Evolutionary conservation across 2,113 vertebrate species (phyloP).

Genomic region (Herpetotheres cachinnans): DNA sequence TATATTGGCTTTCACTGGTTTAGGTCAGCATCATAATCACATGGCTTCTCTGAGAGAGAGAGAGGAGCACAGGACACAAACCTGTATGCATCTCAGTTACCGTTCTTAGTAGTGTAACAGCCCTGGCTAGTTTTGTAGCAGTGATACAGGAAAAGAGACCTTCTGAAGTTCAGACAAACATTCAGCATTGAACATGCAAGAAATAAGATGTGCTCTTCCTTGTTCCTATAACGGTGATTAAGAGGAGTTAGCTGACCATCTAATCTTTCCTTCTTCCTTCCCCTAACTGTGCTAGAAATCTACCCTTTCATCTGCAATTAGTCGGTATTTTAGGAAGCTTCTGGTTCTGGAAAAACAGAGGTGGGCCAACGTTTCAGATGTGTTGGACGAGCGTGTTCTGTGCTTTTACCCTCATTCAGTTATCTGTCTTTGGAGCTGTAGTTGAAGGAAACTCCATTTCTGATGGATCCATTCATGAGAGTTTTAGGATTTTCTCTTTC

Average conservation of each 20-base stretch:
- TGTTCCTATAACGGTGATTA: neutral
- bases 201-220: neutral
- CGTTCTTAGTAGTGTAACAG: neutral
- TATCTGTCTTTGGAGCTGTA: conserved; percentile 77
- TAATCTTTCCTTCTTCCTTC: neutral
- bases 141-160: neutral
- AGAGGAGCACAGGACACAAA: neutral
- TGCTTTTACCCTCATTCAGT: neutral
- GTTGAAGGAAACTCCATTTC: conserved; percentile 80
- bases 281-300: neutral
- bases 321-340: conserved; percentile 9
- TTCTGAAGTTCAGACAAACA: neutral
- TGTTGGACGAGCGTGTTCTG: neutral
- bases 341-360: neutral
- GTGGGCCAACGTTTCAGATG: neutral
- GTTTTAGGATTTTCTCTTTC: conserved; percentile 72
- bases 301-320: neutral
- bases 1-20: neutral
- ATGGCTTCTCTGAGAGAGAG: neutral
- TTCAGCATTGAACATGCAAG: neutral
- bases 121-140: neutral
- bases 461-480: conserved; percentile 64
- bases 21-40: neutral
- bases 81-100: neutral
- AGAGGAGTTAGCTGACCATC: neutral